Conservation (phyloP, 2,888 invertebrate genomes). For the Agriopis aurantiaria region DNA sequence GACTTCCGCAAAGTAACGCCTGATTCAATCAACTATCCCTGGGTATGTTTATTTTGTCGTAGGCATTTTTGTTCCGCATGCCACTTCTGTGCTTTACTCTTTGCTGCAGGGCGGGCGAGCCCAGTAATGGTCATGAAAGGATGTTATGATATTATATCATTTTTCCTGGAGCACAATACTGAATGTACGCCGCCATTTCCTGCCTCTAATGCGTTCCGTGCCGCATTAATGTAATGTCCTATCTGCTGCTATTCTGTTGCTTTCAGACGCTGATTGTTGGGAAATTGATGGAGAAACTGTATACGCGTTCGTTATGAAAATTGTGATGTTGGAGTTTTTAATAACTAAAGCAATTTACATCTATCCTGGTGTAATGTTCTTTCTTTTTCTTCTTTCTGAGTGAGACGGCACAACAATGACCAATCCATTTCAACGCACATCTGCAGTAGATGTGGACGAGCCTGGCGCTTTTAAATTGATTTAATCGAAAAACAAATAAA, state of each 20-base stretch:
- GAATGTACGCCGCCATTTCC: constrained; percentile 77
- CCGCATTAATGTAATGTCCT: constrained; percentile 62
- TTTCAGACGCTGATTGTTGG: constrained; percentile 44
- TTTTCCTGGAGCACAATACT: constrained; percentile 79
- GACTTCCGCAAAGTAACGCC: too few relatives aligned
- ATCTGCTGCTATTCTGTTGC: constrained; percentile 56
- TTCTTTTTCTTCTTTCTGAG: too few relatives aligned
- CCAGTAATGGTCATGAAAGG: constrained; percentile 80
- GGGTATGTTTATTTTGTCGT: neutral
- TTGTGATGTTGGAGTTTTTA: constrained; percentile 22
- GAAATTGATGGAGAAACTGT: constrained; percentile 37
- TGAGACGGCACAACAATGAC: too few relatives aligned
- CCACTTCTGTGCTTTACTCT: constrained; percentile 45
- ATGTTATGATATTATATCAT: constrained; percentile 85
- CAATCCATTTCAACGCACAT: too few relatives aligned
- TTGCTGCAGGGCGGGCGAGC: constrained; percentile 69
- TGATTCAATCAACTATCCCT: too few relatives aligned
- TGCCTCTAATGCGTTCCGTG: constrained; percentile 75
- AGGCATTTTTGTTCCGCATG: neutral
- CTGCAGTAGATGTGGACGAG: too few relatives aligned
- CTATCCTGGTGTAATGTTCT: too few relatives aligned
- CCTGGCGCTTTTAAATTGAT: too few relatives aligned
- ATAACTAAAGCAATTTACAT: neutral
- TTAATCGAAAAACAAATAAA: too few relatives aligned
- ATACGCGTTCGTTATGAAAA: constrained; percentile 31